Percentiles rank a stretch among this genome's conserved stretches.
These are phyloP conservation scores for Euglossa dilemma DNA, from an alignment of 1,140 invertebrate genomes.

Conservation along the genomic window DNA sequence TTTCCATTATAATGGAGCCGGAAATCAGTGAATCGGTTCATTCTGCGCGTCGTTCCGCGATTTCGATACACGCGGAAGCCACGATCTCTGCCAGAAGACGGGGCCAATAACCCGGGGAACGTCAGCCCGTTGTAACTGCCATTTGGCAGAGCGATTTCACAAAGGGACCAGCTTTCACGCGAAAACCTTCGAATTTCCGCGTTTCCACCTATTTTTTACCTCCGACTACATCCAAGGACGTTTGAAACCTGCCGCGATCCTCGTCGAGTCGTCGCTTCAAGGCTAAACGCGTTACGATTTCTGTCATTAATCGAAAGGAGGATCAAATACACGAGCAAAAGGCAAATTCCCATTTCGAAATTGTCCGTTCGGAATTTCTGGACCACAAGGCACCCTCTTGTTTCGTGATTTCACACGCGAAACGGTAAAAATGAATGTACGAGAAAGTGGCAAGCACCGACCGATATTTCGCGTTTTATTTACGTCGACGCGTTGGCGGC, in stretches of 20 bases:
- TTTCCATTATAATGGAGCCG: slow-evolving; percentile 13
- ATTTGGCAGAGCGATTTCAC: no score
- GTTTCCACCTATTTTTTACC: background rate
- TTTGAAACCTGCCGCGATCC: no score
- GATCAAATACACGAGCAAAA: no score
- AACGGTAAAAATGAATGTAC: background rate
- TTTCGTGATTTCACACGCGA: background rate
- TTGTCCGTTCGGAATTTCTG: no score
- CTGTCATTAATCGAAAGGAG: no score
- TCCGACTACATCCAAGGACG: background rate
- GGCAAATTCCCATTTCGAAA: no score
- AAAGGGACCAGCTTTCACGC: no score
- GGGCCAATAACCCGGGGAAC: background rate
- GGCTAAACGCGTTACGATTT: no score
- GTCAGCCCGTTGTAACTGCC: background rate
- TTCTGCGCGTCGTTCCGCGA: background rate
- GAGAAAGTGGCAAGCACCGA: background rate
- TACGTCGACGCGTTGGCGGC: background rate
- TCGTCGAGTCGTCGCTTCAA: no score
- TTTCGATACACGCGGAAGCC: background rate
- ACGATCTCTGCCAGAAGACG: background rate
- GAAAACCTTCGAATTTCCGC: no score
- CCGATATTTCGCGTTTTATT: background rate
- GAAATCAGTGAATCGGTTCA: slow-evolving; percentile 17
- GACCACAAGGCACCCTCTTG: no score